phyloP scores from a whole-genome alignment of 2,797 vertebrate genomes.

The Spatula clypeata region DNA sequence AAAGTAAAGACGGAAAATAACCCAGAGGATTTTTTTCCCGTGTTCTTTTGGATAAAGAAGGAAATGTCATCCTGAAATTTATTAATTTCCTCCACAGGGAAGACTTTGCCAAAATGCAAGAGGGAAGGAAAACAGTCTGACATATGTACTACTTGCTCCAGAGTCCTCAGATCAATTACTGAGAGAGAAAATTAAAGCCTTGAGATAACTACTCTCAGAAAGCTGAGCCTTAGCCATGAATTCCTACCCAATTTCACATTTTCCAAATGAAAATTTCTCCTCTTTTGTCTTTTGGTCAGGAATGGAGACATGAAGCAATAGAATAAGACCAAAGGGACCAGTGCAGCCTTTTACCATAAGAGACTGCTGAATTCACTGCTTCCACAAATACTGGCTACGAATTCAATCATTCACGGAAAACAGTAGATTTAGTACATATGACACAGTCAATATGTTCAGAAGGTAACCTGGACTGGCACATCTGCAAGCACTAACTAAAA shows the following conservation, averaged over 20 bases:
- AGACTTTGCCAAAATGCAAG: slow-evolving; percentile 19
- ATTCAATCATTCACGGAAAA: rapidly evolving
- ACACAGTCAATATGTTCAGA: background rate
- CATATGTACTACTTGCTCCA: background rate
- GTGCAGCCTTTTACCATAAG: background rate
- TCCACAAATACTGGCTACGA: background rate
- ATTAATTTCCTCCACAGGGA: slow-evolving; percentile 28
- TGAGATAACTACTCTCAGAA: background rate
- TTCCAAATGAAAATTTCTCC: background rate
- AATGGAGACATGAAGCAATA: rapidly evolving
- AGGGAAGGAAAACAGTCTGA: slow-evolving; percentile 46
- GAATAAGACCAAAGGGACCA: background rate
- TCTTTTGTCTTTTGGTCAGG: background rate
- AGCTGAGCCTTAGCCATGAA: background rate
- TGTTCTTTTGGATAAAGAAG: slow-evolving; percentile 12
- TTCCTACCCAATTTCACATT: background rate
- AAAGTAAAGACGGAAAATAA: background rate
- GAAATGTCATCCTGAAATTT: slow-evolving; percentile 44
- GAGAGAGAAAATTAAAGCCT: background rate
- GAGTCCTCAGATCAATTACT: background rate
- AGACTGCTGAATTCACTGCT: background rate
- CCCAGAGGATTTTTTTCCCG: background rate
- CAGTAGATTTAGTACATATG: background rate
- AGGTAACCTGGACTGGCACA: background rate
- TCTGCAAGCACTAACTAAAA: background rate